A percentile compares a stretch with the other conserved stretches of the same genome.
phyloP scores from a whole-genome alignment of 2,113 vertebrate genomes.

The Tragelaphus buxtoni region DNA sequence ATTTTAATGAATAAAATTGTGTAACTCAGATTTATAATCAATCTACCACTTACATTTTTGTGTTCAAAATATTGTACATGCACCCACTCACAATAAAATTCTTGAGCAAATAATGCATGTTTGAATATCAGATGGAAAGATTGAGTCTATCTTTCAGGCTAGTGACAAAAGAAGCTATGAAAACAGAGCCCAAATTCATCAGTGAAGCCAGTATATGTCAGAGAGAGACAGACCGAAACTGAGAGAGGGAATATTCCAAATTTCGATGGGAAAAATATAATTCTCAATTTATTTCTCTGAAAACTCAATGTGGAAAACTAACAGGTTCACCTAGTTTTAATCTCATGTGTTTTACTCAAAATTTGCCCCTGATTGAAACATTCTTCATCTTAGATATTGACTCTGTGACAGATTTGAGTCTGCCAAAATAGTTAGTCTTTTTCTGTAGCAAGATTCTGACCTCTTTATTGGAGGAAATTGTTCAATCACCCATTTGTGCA shows the following conservation, averaged over 20 bases:
- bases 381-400: neutral
- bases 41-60: neutral
- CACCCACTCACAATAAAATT: neutral
- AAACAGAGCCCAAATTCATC: neutral
- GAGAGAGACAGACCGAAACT: rapidly evolving
- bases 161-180: neutral
- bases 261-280: neutral
- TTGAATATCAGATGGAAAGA: neutral
- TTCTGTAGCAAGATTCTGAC: neutral
- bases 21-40: neutral
- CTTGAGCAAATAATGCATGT: neutral
- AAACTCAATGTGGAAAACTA: neutral
- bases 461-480: neutral
- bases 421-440: neutral
- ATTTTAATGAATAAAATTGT: neutral
- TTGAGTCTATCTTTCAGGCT: neutral
- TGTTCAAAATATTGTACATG: neutral
- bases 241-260: neutral
- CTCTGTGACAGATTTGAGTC: neutral
- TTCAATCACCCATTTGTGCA: neutral
- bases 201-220: neutral
- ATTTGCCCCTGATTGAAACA: neutral
- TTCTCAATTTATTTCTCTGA: neutral
- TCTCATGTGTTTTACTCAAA: neutral
- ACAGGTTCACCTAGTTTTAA: neutral